phyloP scores from a whole-genome alignment of 2,888 invertebrate species.

The Gortyna flavago region DNA sequence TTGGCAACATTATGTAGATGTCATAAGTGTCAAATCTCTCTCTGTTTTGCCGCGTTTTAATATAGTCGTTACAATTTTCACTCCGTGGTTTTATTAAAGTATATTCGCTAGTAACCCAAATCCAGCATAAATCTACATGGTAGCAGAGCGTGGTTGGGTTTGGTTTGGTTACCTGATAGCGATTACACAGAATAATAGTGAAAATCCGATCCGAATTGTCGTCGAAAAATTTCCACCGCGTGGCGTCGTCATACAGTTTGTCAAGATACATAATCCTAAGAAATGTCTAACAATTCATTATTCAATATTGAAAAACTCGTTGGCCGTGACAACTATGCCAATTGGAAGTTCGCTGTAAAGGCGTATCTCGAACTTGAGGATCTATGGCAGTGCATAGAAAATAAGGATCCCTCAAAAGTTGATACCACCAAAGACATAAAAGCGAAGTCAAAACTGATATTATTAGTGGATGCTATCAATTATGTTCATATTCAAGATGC shows the following conservation, averaged over 20 bases:
- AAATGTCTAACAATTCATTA: not conserved
- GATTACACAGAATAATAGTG: not conserved
- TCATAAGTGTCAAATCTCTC: not conserved
- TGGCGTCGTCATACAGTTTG: not conserved
- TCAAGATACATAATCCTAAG: not conserved
- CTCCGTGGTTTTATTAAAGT: not conserved
- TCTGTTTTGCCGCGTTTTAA: not conserved
- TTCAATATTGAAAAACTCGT: not conserved
- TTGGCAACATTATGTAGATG: not conserved
- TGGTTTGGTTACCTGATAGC: not conserved
- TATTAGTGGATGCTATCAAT: slow-evolving; percentile 1
- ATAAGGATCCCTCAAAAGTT: not conserved
- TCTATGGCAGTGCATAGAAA: not conserved
- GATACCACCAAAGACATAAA: not conserved
- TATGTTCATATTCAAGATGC: not conserved
- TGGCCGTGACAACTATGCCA: not conserved
- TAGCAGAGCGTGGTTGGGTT: not conserved
- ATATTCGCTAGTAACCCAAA: not conserved
- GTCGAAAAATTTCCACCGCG: not conserved
- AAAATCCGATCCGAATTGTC: not conserved
- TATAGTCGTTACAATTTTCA: not conserved
- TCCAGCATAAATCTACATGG: not conserved
- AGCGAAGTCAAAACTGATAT: slow-evolving; percentile 1
- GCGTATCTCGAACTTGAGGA: not conserved
- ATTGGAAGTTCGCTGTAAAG: not conserved